A percentile compares a stretch with the other conserved stretches of the same genome.
These are phyloP conservation scores for Noctilio leporinus DNA, from an alignment of 2,113 vertebrate species.

Conservation along the genomic window DNA sequence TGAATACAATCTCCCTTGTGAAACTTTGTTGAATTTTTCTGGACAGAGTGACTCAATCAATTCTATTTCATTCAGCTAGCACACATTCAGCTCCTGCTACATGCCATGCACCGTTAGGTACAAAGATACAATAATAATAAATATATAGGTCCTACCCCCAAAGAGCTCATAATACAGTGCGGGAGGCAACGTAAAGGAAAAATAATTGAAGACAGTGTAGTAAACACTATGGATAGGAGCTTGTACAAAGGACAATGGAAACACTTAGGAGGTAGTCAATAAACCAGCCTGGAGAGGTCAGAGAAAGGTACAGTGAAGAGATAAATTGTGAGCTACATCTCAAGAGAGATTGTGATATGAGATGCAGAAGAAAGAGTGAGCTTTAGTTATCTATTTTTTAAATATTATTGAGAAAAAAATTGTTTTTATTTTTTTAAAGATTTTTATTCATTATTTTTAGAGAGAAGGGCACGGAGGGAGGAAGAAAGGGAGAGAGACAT, in stretches of 20 bases:
- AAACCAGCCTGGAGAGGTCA: neutral
- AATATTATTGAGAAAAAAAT: too few species aligned
- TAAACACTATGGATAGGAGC: neutral
- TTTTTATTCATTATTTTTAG: too few species aligned
- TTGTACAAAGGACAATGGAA: neutral
- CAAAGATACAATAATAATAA: neutral
- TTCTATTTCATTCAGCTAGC: neutral
- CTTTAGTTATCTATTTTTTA: too few species aligned
- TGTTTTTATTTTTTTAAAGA: too few species aligned
- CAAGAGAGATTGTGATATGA: neutral
- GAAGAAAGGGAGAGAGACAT: too few species aligned
- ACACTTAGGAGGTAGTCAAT: neutral
- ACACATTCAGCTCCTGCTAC: neutral
- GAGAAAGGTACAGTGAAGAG: neutral
- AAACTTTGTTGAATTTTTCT: neutral
- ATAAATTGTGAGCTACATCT: neutral
- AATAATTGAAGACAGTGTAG: neutral
- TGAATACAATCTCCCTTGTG: neutral
- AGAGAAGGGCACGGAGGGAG: too few species aligned
- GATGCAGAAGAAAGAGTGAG: neutral
- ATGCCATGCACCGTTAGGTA: neutral
- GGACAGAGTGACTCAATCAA: neutral
- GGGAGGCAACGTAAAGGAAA: neutral
- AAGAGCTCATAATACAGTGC: neutral
- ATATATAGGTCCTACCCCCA: neutral